Evolutionary conservation across 2,888 invertebrate genomes (phyloP), one percentile per base, ranked within the genome.

Genomic region (Alloscopus bannaensis): DNA sequence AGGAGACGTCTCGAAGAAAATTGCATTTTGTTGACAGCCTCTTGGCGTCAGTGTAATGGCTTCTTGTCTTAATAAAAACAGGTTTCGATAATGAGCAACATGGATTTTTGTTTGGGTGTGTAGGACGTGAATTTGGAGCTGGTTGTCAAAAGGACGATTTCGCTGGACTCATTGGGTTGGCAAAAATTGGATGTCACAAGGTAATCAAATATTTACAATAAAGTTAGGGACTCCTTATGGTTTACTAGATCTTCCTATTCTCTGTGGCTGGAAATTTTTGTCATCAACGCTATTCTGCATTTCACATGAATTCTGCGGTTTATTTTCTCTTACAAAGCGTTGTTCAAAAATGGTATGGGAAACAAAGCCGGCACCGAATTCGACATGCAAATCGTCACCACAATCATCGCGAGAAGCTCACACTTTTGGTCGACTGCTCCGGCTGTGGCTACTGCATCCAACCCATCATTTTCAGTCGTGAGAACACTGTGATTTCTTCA

Each of bases 141-240:
- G 88, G 88, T 91, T 84, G 89, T 90, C 50, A 90, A 91, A 8
- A 89, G 90, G 79, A 87, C 89, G 64, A 90, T 93, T 86, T 90
- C 93, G 87, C 90, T 92, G 72, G 90, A 91, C 62, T 90, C 91
- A 82, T 90, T 93, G 83, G 95, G 94, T 62, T 96, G 96, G 96
- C 78, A 79, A 71, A 94, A 94, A 86, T 91, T 96, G 86, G 95
- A 96, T 89, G 91, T 96, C 86, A 95, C 95, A 82, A 90, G n/a
- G n/a, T n/a, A n/a, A n/a, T n/a, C n/a, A n/a, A n/a, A n/a, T n/a
- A n/a, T n/a, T n/a, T n/a, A n/a, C n/a, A n/a, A n/a, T n/a, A n/a
- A n/a, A n/a, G n/a, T n/a, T n/a, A n/a, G n/a, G n/a, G n/a, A n/a
- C n/a, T n/a, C n/a, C n/a, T n/a, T n/a, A n/a, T n/a, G n/a, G n/a